A percentile compares a stretch with the other conserved stretches of the same genome.
Conservation (phyloP, 2,113 vertebrate genomes). For the Hassar affinis region DNA sequence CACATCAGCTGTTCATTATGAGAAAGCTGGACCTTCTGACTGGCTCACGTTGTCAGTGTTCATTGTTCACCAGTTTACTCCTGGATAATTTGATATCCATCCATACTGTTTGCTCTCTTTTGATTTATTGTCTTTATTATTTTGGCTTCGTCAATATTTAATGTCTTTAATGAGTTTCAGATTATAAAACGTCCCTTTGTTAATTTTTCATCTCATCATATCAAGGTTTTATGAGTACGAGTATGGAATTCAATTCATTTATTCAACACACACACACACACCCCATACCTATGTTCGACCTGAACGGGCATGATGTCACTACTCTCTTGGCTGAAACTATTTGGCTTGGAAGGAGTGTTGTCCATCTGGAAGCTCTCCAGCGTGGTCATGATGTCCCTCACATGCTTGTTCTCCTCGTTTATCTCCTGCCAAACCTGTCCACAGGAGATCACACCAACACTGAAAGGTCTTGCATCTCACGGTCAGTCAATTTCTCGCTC, state of each 20-base stretch:
- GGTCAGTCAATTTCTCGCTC: no score
- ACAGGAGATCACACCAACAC: slow-evolving; percentile 32
- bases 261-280: background rate
- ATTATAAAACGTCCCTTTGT: no score
- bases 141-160: no score
- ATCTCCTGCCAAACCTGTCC: slow-evolving; percentile 92
- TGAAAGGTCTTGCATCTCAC: background rate
- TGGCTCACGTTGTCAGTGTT: no score
- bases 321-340: slow-evolving; percentile 70
- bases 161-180: no score
- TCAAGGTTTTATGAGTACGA: background rate
- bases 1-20: no score
- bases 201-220: background rate
- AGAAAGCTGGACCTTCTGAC: no score
- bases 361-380: slow-evolving; percentile 89
- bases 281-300: slow-evolving; percentile 80
- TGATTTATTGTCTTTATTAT: no score
- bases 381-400: slow-evolving; percentile 91
- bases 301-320: slow-evolving; percentile 86
- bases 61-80: no score
- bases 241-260: background rate
- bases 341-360: slow-evolving; percentile 79
- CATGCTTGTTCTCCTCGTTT: slow-evolving; percentile 86
- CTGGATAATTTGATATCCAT: no score
- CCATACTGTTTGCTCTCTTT: no score